These are phyloP conservation scores for Eueremaeus valkanovi DNA, from an alignment of 2,888 invertebrate species.

Conservation along the genomic window DNA sequence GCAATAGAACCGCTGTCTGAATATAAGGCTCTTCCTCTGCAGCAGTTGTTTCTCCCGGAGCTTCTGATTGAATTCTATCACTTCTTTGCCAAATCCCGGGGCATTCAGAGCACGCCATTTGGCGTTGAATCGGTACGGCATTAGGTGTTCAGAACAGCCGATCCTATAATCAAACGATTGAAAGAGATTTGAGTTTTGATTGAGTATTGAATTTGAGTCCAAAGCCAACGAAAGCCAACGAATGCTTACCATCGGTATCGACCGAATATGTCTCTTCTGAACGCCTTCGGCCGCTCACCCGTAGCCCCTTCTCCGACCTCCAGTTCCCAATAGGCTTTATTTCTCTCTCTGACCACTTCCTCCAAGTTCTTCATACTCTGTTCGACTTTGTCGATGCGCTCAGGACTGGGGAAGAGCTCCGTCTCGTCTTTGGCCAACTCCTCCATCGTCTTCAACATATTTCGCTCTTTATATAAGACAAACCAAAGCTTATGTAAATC, in stretches of 20 bases:
- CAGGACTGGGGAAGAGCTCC: constrained; percentile 79
- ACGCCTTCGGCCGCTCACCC: constrained; percentile 65
- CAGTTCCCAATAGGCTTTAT: constrained; percentile 77
- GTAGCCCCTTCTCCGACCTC: constrained; percentile 72
- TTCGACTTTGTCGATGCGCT: constrained; percentile 85
- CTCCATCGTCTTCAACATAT: constrained; percentile 97
- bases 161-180: constrained; percentile 32
- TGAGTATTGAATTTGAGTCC: too few species aligned
- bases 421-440: constrained; percentile 64
- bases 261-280: constrained; percentile 45
- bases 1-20: constrained; percentile 50
- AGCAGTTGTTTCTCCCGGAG: constrained; percentile 41
- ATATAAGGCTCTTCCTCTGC: constrained; percentile 1
- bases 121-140: constrained; percentile 45
- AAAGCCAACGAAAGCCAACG: too few species aligned
- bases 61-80: constrained; percentile 44
- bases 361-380: constrained; percentile 93
- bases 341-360: constrained; percentile 82
- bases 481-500: constrained; percentile 97
- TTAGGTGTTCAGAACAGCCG: constrained; percentile 43
- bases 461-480: constrained; percentile 85
- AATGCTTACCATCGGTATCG: constrained; percentile 41
- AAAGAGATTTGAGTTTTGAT: neutral
- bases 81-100: constrained; percentile 41
- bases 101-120: constrained; percentile 41